These are phyloP conservation scores for Limnodromus scolopaceus DNA, from an alignment of 2,797 vertebrate genomes.

Conservation along the genomic window DNA sequence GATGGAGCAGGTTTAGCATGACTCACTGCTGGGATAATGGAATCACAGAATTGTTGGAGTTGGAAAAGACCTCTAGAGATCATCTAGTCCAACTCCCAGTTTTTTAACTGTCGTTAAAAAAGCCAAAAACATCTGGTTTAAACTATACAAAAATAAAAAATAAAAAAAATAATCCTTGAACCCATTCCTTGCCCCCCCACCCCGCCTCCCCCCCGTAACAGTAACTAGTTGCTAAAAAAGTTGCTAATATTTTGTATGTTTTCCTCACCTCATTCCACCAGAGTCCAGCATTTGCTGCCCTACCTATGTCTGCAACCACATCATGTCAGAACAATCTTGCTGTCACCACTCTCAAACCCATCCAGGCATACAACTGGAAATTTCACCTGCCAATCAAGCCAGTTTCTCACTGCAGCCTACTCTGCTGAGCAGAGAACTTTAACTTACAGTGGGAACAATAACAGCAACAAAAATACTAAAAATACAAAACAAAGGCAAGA, in stretches of 20 bases:
- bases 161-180: not conserved
- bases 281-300: not conserved
- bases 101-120: not conserved
- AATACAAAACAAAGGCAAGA: not conserved
- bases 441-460: not conserved
- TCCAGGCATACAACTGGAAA: not conserved
- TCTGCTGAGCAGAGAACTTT: not conserved
- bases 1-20: not conserved
- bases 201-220: rapidly evolving
- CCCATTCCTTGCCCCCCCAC: rapidly evolving
- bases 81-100: too few relatives aligned
- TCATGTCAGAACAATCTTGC: not conserved
- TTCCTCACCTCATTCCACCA: not conserved
- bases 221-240: not conserved
- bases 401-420: not conserved
- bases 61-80: too few relatives aligned
- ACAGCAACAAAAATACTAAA: not conserved
- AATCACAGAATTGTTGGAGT: not conserved
- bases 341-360: not conserved
- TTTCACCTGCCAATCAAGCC: not conserved
- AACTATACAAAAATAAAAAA: not conserved
- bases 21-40: not conserved
- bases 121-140: not conserved
- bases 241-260: not conserved
- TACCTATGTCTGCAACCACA: not conserved